Conservation (phyloP, 2,888 invertebrate species). For the Acronicta psi region DNA sequence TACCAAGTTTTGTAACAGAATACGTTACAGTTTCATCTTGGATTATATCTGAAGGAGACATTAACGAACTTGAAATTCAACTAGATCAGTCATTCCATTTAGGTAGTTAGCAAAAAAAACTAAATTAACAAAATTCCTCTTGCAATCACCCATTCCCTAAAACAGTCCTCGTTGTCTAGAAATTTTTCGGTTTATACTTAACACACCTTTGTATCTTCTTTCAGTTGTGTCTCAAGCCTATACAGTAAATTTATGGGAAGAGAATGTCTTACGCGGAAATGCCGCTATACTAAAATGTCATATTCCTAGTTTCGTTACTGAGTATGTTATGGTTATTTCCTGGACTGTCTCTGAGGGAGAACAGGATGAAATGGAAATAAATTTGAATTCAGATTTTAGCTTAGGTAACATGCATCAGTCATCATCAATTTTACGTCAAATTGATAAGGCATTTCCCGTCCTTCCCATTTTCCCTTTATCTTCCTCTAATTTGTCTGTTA, state of each 20-base stretch:
- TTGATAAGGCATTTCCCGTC: conserved; percentile 38
- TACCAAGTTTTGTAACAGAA: conserved; percentile 97
- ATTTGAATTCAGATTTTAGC: conserved; percentile 80
- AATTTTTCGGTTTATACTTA: conserved; percentile 1
- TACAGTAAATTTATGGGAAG: conserved; percentile 97
- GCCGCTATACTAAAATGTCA: conserved; percentile 97
- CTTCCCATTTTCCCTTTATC: conserved; percentile 35
- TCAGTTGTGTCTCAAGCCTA: conserved; percentile 96
- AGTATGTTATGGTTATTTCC: conserved; percentile 95
- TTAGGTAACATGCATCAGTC: conserved; percentile 73
- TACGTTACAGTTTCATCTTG: conserved; percentile 96
- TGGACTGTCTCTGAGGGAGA: conserved; percentile 94
- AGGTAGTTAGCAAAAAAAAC: conserved; percentile 67
- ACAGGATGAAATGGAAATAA: conserved; percentile 82
- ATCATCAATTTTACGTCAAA: conserved; percentile 24
- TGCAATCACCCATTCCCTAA: conserved; percentile 15
- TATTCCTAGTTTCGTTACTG: conserved; percentile 97
- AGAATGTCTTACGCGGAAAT: conserved; percentile 96
- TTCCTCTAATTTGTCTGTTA: conserved; percentile 18
- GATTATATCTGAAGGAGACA: conserved; percentile 94
- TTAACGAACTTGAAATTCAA: conserved; percentile 81
- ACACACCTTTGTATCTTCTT: conserved; percentile 35
- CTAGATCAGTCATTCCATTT: conserved; percentile 75
- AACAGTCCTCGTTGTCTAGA: conserved; percentile 5
- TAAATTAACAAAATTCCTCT: conserved; percentile 12